phyloP scores from a whole-genome alignment of 2,888 invertebrate genomes.

The Gisinianus flammeolus region DNA sequence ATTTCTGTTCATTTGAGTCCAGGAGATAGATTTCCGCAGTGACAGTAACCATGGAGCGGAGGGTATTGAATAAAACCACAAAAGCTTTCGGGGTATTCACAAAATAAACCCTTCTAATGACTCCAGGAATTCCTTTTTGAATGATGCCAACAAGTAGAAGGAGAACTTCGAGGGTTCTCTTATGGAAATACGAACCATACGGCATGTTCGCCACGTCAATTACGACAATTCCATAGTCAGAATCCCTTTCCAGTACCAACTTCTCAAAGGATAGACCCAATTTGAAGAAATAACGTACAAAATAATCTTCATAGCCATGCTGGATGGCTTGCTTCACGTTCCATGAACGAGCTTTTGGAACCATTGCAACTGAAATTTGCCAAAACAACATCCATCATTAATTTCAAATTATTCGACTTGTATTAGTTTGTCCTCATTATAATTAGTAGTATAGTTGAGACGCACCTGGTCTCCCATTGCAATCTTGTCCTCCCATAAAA shows the following conservation, averaged over 20 bases:
- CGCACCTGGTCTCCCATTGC: constrained; percentile 27
- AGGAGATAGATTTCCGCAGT: no score
- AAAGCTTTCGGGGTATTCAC: no score
- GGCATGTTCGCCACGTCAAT: constrained; percentile 23
- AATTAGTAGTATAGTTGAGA: neutral
- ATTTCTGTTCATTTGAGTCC: no score
- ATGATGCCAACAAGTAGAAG: no score
- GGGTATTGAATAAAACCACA: no score
- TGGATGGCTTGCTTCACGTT: neutral
- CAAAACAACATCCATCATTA: neutral
- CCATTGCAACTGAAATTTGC: constrained; percentile 27
- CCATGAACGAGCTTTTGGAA: neutral
- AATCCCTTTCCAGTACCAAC: constrained; percentile 20
- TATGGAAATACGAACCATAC: no score
- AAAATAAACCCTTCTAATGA: no score
- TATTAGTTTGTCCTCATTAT: neutral
- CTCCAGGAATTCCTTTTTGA: no score
- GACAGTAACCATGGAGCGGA: no score
- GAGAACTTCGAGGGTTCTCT: no score
- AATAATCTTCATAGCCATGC: constrained; percentile 26
- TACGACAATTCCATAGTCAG: constrained; percentile 29
- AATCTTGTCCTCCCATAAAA: constrained; percentile 25
- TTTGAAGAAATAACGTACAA: constrained; percentile 28
- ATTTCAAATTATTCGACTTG: neutral
- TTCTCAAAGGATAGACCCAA: constrained; percentile 1